Evolutionary conservation across 35 echinoderm and acorn worm species (phyloP).

Genomic region (Acanthaster planci): DNA sequence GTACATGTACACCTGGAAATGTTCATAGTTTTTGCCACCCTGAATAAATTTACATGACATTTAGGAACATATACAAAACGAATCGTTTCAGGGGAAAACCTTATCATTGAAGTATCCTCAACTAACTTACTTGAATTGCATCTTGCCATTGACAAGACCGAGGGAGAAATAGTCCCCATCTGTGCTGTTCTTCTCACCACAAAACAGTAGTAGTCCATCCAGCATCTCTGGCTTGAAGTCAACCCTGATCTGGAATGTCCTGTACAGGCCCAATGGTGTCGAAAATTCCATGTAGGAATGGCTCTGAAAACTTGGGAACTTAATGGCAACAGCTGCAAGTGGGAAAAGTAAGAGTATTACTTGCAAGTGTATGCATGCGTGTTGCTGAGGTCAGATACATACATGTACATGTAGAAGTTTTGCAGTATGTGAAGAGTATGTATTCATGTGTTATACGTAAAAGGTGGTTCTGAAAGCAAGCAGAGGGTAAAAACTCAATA

Average conservation of each 20-base stretch:
- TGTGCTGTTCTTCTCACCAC: conserved; percentile 43
- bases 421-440: no score
- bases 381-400: no score
- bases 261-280: conserved; percentile 37
- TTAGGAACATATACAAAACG: no score
- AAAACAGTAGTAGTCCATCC: conserved; percentile 58
- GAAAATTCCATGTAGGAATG: conserved; percentile 60
- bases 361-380: no score
- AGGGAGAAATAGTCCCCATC: conserved; percentile 56
- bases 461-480: no score
- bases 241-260: conserved; percentile 57
- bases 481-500: no score
- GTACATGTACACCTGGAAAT: no score
- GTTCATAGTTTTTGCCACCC: no score
- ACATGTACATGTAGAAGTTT: no score
- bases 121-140: conserved; percentile 55
- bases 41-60: no score
- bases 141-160: conserved; percentile 49
- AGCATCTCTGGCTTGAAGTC: conserved; percentile 61
- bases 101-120: no score
- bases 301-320: conserved; percentile 65
- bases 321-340: conserved; percentile 49
- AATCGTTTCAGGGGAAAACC: not conserved
- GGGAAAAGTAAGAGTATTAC: not conserved
- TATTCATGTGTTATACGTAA: no score